These are phyloP conservation scores for Bombus difficillimus DNA, from an alignment of 1,140 invertebrate species.

Conservation along the genomic window DNA sequence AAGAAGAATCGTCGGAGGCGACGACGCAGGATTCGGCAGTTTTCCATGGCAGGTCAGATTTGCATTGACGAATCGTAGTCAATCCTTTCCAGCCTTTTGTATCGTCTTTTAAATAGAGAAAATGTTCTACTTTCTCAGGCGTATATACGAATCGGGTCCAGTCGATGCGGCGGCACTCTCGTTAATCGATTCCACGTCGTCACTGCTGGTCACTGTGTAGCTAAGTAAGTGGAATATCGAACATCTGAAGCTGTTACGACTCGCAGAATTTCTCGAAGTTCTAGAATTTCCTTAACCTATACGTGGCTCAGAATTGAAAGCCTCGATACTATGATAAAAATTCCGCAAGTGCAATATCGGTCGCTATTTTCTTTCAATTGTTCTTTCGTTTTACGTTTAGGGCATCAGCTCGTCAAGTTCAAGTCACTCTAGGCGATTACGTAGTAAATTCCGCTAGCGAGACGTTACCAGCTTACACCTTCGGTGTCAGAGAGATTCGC, in stretches of 20 bases:
- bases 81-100: neutral
- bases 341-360: neutral
- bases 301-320: no score
- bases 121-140: constrained; percentile 85
- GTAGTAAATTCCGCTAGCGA: constrained; percentile 96
- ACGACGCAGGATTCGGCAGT: constrained; percentile 95
- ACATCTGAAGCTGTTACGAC: neutral
- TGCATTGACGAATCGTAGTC: neutral
- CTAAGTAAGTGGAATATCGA: constrained; percentile 83
- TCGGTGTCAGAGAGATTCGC: constrained; percentile 93
- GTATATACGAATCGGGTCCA: constrained; percentile 95
- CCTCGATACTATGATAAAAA: neutral
- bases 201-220: constrained; percentile 98
- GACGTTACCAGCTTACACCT: constrained; percentile 94
- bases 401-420: constrained; percentile 93
- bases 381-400: constrained; percentile 76
- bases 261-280: neutral
- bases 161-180: constrained; percentile 96
- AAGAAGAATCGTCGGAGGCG: constrained; percentile 94
- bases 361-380: no score
- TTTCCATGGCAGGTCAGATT: constrained; percentile 94
- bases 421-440: constrained; percentile 96
- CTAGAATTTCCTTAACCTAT: neutral
- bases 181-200: constrained; percentile 96
- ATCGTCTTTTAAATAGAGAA: constrained; percentile 27